These are phyloP conservation scores for Sminthurides bifidus DNA, from an alignment of 1,140 invertebrate species.

Conservation along the genomic window DNA sequence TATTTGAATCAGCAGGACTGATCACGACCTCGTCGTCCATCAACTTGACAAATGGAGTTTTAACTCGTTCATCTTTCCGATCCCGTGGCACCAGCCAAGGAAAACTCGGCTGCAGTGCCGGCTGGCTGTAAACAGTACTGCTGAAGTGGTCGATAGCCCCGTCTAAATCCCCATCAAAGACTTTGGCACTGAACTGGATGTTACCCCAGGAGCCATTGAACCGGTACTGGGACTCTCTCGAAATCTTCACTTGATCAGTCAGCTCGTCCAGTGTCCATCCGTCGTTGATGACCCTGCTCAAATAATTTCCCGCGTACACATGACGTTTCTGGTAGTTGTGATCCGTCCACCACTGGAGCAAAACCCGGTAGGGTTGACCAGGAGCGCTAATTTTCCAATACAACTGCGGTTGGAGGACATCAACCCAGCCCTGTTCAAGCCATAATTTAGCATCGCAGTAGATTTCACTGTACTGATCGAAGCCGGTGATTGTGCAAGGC, in stretches of 20 bases:
- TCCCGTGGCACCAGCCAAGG: no score
- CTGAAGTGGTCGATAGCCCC: slow-evolving; percentile 10
- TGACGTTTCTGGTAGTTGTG: slow-evolving; percentile 14
- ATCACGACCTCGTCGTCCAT: neutral
- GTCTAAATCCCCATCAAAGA: neutral
- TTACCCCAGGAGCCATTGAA: slow-evolving; percentile 17
- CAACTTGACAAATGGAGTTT: neutral
- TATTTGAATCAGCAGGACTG: neutral
- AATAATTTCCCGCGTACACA: slow-evolving; percentile 15
- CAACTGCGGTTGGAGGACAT: slow-evolving; percentile 19
- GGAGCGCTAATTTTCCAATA: slow-evolving; percentile 27
- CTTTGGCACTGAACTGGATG: slow-evolving; percentile 25
- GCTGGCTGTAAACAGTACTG: slow-evolving; percentile 2
- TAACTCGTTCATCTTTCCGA: neutral
- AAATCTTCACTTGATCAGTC: slow-evolving; percentile 13
- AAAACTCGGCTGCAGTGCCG: slow-evolving; percentile 14
- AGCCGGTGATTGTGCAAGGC: slow-evolving; percentile 20
- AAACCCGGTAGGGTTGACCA: slow-evolving; percentile 19
- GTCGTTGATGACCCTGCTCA: slow-evolving; percentile 10
- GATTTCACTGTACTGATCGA: slow-evolving; percentile 24
- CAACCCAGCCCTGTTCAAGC: slow-evolving; percentile 18
- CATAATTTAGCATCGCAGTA: slow-evolving; percentile 23
- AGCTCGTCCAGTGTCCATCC: slow-evolving; percentile 23
- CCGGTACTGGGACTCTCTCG: slow-evolving; percentile 7
- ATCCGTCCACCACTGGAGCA: slow-evolving; percentile 27